A percentile compares a stretch with the other conserved stretches of the same genome.
Evolutionary conservation across 2,113 vertebrate genomes (phyloP).

Genomic region (Sardina pilchardus): DNA sequence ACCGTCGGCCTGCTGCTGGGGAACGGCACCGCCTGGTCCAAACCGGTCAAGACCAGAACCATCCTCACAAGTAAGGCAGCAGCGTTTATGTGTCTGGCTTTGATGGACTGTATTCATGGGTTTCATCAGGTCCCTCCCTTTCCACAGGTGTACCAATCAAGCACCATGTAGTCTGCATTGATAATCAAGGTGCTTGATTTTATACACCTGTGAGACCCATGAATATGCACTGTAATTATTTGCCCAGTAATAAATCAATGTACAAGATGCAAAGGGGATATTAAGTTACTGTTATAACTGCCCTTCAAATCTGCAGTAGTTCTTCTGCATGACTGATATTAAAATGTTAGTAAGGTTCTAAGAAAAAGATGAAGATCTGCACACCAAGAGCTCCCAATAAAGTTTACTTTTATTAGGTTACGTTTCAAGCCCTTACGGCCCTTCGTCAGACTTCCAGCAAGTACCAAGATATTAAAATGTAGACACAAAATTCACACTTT

Average conservation of each 20-base stretch:
- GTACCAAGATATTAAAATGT: neutral
- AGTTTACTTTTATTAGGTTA: too few species aligned
- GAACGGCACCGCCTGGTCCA: conserved; percentile 75
- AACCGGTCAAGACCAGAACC: conserved; percentile 75
- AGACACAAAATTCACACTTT: neutral
- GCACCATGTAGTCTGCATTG: too few species aligned
- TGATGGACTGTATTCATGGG: neutral
- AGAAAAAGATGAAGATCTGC: too few species aligned
- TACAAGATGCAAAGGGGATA: neutral
- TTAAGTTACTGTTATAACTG: too few species aligned
- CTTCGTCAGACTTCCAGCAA: too few species aligned
- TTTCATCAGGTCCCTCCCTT: too few species aligned
- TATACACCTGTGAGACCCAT: too few species aligned
- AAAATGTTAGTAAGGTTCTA: too few species aligned
- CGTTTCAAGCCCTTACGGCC: too few species aligned
- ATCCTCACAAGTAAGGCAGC: conserved; percentile 88
- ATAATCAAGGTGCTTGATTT: too few species aligned
- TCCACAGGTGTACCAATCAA: too few species aligned
- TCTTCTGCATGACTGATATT: neutral
- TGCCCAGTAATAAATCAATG: neutral
- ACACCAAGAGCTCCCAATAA: too few species aligned
- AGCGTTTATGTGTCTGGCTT: neutral
- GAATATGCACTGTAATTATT: neutral
- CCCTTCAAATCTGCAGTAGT: neutral
- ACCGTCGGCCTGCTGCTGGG: conserved; percentile 81